Conservation (phyloP, 2,113 vertebrate species). For the Gila orcuttii region DNA sequence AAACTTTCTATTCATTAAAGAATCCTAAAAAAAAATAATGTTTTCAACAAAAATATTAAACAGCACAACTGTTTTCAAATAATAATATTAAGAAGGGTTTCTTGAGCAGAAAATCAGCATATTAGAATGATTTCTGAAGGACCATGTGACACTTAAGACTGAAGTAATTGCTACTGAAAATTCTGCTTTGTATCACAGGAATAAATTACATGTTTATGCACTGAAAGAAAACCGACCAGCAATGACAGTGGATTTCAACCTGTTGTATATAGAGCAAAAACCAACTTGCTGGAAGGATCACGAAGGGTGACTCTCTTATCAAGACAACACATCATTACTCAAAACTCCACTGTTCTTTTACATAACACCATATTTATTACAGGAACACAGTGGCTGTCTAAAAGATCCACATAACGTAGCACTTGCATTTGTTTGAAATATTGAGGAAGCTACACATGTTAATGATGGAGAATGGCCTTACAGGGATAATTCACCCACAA, state of each 20-base stretch:
- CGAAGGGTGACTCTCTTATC: background rate
- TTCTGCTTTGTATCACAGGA: too few species aligned
- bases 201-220: background rate
- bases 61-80: too few species aligned
- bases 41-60: too few species aligned
- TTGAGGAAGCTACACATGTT: background rate
- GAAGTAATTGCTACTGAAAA: too few species aligned
- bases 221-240: background rate
- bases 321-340: background rate
- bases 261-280: constrained; percentile 29
- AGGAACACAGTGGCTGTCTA: background rate
- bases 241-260: constrained; percentile 18
- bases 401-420: background rate
- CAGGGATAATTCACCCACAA: background rate
- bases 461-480: background rate
- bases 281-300: background rate
- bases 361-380: background rate
- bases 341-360: background rate
- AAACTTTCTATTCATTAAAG: too few species aligned
- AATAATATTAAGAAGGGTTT: too few species aligned
- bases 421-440: background rate
- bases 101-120: too few species aligned
- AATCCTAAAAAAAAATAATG: too few species aligned
- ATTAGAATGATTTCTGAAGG: too few species aligned
- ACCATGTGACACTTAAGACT: too few species aligned